A percentile compares a stretch with the other conserved stretches of the same genome.
These are phyloP conservation scores for Cabera pusaria DNA, from an alignment of 2,888 invertebrate species.

Conservation along the genomic window DNA sequence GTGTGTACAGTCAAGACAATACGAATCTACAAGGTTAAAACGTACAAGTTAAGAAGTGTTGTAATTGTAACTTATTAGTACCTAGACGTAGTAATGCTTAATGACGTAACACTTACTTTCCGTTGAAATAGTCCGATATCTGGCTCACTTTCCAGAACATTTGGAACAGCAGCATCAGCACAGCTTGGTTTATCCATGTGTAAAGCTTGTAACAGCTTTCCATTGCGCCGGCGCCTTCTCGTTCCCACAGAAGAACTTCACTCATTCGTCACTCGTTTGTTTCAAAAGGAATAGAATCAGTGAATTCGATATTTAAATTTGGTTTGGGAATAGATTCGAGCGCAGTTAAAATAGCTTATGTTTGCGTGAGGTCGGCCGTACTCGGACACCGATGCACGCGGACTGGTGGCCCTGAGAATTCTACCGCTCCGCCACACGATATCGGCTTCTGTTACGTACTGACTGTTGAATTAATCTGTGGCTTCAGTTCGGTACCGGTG, in stretches of 20 bases:
- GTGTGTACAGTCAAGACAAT: neutral
- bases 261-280: slow-evolving; percentile 68
- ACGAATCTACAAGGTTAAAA: slow-evolving; percentile 2
- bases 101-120: slow-evolving; percentile 61
- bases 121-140: slow-evolving; percentile 72
- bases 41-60: slow-evolving; percentile 3
- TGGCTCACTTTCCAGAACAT: slow-evolving; percentile 80
- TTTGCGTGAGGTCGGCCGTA: slow-evolving; percentile 53
- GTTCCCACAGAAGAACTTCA: slow-evolving; percentile 69
- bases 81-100: slow-evolving; percentile 6
- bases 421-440: slow-evolving; percentile 38
- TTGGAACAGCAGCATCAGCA: slow-evolving; percentile 74
- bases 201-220: slow-evolving; percentile 74
- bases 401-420: slow-evolving; percentile 65
- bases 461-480: too few species aligned
- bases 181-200: slow-evolving; percentile 75
- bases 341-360: slow-evolving; percentile 55
- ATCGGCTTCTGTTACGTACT: too few species aligned
- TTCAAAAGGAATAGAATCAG: neutral
- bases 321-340: slow-evolving; percentile 43
- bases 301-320: slow-evolving; percentile 3
- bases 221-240: slow-evolving; percentile 61
- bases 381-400: slow-evolving; percentile 67
- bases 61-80: neutral
- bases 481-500: slow-evolving; percentile 53